Base-by-base conservation (phyloP, 64 coral and sea anemone species). In the Pocillopora verrucosa region DNA sequence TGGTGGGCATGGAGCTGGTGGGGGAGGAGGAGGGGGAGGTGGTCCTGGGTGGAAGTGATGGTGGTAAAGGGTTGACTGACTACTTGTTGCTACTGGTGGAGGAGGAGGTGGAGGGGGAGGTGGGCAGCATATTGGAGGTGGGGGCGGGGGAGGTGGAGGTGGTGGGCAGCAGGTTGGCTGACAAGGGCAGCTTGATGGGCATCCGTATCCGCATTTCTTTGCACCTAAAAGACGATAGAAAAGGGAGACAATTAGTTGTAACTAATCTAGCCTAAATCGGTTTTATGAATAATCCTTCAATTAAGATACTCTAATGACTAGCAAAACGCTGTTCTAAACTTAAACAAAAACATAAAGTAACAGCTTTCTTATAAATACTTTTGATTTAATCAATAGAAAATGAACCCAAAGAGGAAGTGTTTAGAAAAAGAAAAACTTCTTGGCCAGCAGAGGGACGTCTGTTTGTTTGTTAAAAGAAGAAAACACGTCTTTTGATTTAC, bases 201-300 rank as follows among this genome's bases (percentile, higher is more conserved):
- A 96, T 17, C 65, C 37, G 35, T 84, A 92, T 59, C 83, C 91
- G 79, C 94, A 96, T 80, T 96, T 96, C 91, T 96, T 96, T 56
- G 86, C 80, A 67, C 76, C 94, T 96, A 73, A 34, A 41, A 4
- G 58, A 51, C 37, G 86, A 90, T 82, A 56, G 82, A 9, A 94
- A 80, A 59, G 56, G n/a, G 1, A 24, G 20, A 24, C 20, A 57
- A 72, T 11, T 17, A 26, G 38, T 16, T 57, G 2, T 60, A 11
- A 67, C 64, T 25, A 80, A 25, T 0, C 10, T 24, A 7, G 5
- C 22, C 1, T 79, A 24, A n/a, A 20, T 51, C 58, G 10, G 10
- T 56, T n/a, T 19, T 19, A 5, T 2, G 17, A 19, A 51, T 51
- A 51, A 51, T 51, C 7, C 41, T 30, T 51, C 41, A 51, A 51